A percentile compares a stretch with the other conserved stretches of the same genome.
These are phyloP conservation scores for Hypsopygia costalis DNA, from an alignment of 2,888 invertebrate species.

Conservation along the genomic window DNA sequence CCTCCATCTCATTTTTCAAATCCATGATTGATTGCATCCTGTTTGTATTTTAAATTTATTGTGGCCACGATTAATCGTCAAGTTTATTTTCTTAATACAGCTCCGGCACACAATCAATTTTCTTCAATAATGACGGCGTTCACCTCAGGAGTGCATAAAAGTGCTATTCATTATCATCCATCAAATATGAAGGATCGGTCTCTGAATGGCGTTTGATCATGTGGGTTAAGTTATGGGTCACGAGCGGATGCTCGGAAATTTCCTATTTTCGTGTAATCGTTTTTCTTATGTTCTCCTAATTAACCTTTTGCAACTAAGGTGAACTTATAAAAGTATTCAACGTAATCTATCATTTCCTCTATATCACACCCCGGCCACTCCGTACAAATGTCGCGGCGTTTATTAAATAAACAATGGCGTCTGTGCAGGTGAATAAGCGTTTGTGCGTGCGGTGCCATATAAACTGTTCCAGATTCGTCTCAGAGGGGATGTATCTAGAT, in stretches of 20 bases:
- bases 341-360: too few relatives aligned
- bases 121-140: constrained; percentile 17
- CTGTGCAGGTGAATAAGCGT: too few relatives aligned
- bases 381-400: too few relatives aligned
- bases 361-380: too few relatives aligned
- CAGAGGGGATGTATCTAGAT: too few relatives aligned
- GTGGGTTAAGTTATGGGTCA: constrained; percentile 23
- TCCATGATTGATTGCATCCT: constrained; percentile 6
- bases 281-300: constrained; percentile 4
- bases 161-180: constrained; percentile 58
- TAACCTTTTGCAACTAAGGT: too few relatives aligned
- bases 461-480: too few relatives aligned
- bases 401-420: too few relatives aligned
- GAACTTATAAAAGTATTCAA: too few relatives aligned
- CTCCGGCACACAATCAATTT: constrained; percentile 15
- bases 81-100: constrained; percentile 5
- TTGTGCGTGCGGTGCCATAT: too few relatives aligned
- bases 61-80: constrained; percentile 6
- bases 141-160: constrained; percentile 45
- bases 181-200: constrained; percentile 51
- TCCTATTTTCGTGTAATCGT: constrained; percentile 1
- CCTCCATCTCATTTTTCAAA: not conserved
- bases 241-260: constrained; percentile 2
- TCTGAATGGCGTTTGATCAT: constrained; percentile 29
- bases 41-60: constrained; percentile 2